Evolutionary conservation across 2,797 vertebrate genomes (phyloP), one percentile per base, ranked within the genome.

Genomic region (Ctenopoma multispine): DNA sequence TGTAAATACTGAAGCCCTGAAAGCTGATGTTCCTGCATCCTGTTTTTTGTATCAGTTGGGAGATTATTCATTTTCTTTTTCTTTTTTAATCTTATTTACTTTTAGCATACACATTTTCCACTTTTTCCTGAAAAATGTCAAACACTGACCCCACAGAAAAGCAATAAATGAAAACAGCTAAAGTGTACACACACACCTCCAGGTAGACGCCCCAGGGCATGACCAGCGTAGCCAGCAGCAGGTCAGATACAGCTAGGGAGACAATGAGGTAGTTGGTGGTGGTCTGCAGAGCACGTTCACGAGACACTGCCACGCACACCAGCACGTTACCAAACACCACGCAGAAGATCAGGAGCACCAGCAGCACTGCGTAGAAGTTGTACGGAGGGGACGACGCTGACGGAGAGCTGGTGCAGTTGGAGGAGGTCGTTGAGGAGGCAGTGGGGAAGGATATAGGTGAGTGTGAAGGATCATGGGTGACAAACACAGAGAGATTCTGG

Each of bases 211-310:
- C 93, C 93, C 94, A 94, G 46, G 93, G 94, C 94, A 94, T 94
- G 81, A 95, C 94, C 75, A 94, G 90, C 0, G 92, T 93, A 66
- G 92, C 92, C 76, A 94, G 86, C 80, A 95, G 92, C 74, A 95
- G 84, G 77, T 95, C 94, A 0, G 94, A 93, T 66, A 95, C 94
- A 0, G 93, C 94, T 81, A 95, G 87, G 1, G 92, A 94, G 48
- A 94, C 93, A 11, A 94, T 94, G 80, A 94, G 93, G 89, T 95
- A 94, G 89, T 95, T 95, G 84, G 94, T 95, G 72, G 94, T 94
- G 63, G 93, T 94, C 87, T 94, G 94, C 44, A 94, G 87, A 1
- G 93, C 85, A 0, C 90, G 91, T 67, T 95, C 93, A 49, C 91
- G 83, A 0, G 93, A 94, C 63, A 94, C 93, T 0, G 93, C 93